phyloP scores from a whole-genome alignment of 2,888 invertebrate species.

The Frankliniella intonsa region DNA sequence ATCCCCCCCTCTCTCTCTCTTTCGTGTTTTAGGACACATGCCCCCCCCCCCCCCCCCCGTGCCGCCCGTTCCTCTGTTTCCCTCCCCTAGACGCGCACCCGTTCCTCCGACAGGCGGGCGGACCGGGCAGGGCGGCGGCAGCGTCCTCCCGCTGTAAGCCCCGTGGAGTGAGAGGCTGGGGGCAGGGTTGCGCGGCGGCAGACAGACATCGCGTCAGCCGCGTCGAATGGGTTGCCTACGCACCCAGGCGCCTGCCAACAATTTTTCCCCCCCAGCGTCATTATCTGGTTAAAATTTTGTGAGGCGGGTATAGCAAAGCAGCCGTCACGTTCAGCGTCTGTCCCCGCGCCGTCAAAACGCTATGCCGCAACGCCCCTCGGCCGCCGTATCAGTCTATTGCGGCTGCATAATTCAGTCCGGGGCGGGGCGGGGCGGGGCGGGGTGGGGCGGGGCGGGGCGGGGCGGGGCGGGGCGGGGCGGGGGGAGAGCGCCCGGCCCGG shows the following conservation, averaged over 20 bases:
- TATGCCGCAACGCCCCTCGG: conserved; percentile 28
- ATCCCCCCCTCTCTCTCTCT: conserved; percentile 32
- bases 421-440: background rate
- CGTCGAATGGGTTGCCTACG: background rate
- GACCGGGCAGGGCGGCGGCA: no score
- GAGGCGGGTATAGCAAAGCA: background rate
- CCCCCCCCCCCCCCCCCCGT: background rate
- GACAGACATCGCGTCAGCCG: background rate
- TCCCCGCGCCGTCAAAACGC: no score
- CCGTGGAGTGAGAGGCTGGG: no score
- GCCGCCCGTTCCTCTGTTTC: background rate
- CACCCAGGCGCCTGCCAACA: conserved; percentile 31
- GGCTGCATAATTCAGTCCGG: background rate
- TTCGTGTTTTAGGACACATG: background rate
- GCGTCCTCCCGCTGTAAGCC: no score
- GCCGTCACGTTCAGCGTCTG: no score
- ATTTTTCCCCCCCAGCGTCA: conserved; percentile 37
- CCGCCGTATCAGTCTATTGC: background rate
- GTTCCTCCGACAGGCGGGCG: no score
- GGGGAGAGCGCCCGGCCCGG: background rate
- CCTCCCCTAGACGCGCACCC: no score
- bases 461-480: background rate
- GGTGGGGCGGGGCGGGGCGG: background rate
- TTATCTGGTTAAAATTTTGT: no score
- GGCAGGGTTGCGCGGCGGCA: background rate